phyloP scores from a whole-genome alignment of 2,113 vertebrate genomes.

The Pimephales promelas region DNA sequence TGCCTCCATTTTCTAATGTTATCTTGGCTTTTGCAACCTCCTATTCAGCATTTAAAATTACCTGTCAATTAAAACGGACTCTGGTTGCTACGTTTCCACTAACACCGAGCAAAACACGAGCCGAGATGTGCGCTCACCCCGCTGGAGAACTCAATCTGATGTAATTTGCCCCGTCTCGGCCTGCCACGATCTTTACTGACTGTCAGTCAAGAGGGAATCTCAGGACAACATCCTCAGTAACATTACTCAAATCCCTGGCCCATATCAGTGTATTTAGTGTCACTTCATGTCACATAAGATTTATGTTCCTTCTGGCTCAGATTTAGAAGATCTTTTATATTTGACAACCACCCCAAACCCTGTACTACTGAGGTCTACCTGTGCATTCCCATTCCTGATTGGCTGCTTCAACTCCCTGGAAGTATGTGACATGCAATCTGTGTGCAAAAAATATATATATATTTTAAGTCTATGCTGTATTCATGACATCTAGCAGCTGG shows the following conservation, averaged over 20 bases:
- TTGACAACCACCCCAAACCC: too few relatives aligned
- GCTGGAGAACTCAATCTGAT: constrained; percentile 42
- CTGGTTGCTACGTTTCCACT: constrained; percentile 36
- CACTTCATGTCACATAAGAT: constrained; percentile 18
- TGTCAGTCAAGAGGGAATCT: constrained; percentile 19
- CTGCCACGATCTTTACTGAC: constrained; percentile 27
- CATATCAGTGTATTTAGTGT: background rate
- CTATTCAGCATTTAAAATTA: constrained; percentile 49
- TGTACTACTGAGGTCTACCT: background rate
- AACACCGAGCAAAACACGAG: constrained; percentile 42
- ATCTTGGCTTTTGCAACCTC: background rate
- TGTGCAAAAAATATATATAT: too few relatives aligned
- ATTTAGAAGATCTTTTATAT: background rate
- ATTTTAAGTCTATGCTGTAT: background rate
- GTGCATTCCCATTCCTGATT: background rate
- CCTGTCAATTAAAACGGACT: constrained; percentile 58
- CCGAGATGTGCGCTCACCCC: constrained; percentile 27
- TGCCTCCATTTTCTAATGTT: too few relatives aligned
- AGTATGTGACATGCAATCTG: too few relatives aligned
- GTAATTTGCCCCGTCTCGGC: constrained; percentile 51
- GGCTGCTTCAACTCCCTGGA: too few relatives aligned
- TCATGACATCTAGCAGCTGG: background rate
- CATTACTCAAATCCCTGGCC: background rate
- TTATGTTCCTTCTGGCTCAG: constrained; percentile 2
- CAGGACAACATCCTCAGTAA: background rate